These are phyloP conservation scores for Tauraco hartlaubi DNA, from an alignment of 2,797 vertebrate species.

Conservation along the genomic window DNA sequence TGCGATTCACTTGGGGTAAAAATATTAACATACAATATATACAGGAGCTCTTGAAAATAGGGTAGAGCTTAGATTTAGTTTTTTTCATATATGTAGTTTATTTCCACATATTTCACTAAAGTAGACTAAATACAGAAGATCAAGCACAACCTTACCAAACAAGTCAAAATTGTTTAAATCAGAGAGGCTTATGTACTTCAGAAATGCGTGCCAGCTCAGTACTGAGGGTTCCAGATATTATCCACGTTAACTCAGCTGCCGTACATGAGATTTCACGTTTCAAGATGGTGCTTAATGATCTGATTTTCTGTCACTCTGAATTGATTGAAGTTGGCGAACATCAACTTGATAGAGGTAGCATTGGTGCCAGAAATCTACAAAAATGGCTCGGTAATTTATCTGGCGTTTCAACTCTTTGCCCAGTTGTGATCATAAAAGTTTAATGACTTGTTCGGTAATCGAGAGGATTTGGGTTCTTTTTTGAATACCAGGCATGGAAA, in stretches of 20 bases:
- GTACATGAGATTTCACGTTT: neutral
- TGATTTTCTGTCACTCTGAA: neutral
- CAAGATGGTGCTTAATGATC: neutral
- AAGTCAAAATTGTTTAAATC: neutral
- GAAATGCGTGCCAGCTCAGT: neutral
- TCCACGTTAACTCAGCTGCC: neutral
- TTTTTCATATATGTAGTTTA: rapidly evolving
- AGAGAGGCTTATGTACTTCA: neutral
- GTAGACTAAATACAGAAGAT: neutral
- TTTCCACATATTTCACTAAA: neutral
- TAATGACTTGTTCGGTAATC: neutral
- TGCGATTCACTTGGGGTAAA: neutral
- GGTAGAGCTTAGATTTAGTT: neutral
- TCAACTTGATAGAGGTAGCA: neutral
- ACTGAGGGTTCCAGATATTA: neutral
- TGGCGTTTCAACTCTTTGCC: neutral
- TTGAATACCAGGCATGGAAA: neutral
- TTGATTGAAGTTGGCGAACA: neutral
- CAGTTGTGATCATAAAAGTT: neutral
- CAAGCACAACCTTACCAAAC: neutral
- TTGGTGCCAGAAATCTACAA: neutral
- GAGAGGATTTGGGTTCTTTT: neutral
- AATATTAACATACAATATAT: neutral
- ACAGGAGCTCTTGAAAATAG: neutral
- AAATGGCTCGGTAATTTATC: neutral